phyloP scores from a whole-genome alignment of 30 jellyfish, hydroid and myxozoan species.

The Sanderia malayensis region DNA sequence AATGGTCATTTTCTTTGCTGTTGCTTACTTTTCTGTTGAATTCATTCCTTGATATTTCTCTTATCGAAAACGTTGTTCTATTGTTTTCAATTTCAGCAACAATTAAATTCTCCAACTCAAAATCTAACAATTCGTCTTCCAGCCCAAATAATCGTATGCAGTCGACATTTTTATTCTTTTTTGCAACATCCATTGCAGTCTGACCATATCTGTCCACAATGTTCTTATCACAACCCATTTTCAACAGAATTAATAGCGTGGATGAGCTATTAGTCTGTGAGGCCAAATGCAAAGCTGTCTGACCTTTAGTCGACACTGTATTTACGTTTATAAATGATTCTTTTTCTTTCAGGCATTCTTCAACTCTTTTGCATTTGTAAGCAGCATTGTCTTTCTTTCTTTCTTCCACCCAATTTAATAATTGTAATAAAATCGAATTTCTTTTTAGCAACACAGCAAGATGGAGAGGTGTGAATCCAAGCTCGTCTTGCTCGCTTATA shows the following conservation, averaged over 20 bases:
- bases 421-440: conserved; percentile 11
- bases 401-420: not conserved
- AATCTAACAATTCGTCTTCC: not conserved
- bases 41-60: no score
- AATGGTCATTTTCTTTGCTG: no score
- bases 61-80: no score
- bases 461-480: conserved; percentile 25
- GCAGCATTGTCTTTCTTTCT: no score
- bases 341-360: not conserved
- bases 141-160: not conserved
- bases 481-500: conserved; percentile 21
- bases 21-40: no score
- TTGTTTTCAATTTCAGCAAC: no score
- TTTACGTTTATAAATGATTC: not conserved
- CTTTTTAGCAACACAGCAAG: conserved; percentile 39
- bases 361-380: no score
- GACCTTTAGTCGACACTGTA: conserved; percentile 17
- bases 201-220: conserved; percentile 3
- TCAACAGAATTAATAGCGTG: not conserved
- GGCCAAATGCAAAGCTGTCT: conserved; percentile 40
- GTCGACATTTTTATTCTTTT: not conserved
- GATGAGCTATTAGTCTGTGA: conserved; percentile 8
- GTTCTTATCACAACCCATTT: conserved; percentile 25
- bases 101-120: no score
- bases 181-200: conserved; percentile 38